Percentiles rank a stretch among this genome's conserved stretches.
Conservation (phyloP, 2,113 vertebrate genomes). For the Eublepharis macularius region DNA sequence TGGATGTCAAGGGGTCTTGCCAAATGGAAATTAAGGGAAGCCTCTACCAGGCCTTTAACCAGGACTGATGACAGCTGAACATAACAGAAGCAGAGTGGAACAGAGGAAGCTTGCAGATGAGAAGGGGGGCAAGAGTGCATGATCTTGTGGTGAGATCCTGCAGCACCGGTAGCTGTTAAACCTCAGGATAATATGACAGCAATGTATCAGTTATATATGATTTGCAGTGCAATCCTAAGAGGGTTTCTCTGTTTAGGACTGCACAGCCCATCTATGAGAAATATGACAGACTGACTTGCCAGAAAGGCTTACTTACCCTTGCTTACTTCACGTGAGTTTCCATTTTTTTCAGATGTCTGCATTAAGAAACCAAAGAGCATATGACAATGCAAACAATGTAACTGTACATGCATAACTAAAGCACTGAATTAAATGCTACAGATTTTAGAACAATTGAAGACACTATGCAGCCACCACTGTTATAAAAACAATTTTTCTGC, state of each 20-base stretch:
- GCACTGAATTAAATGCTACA: no score
- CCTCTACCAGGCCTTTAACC: background rate
- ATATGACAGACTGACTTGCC: background rate
- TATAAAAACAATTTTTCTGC: background rate
- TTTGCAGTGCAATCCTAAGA: background rate
- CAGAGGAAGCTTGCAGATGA: background rate
- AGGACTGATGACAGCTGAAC: no score
- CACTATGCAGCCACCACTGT: background rate
- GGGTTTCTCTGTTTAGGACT: no score
- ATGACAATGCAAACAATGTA: background rate
- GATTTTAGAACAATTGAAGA: background rate
- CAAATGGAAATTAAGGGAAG: background rate
- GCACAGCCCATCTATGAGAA: background rate
- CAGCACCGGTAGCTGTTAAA: background rate
- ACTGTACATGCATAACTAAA: background rate
- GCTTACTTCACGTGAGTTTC: constrained; percentile 49
- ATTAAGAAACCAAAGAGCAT: constrained; percentile 32
- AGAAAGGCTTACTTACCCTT: constrained; percentile 67
- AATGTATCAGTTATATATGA: background rate
- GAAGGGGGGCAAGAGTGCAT: background rate
- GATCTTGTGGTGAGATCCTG: background rate
- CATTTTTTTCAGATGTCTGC: constrained; percentile 65
- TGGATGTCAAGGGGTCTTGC: background rate
- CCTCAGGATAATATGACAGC: background rate
- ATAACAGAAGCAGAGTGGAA: background rate